Conservation (phyloP, 2,797 vertebrate species). For the Streptopelia turtur region DNA sequence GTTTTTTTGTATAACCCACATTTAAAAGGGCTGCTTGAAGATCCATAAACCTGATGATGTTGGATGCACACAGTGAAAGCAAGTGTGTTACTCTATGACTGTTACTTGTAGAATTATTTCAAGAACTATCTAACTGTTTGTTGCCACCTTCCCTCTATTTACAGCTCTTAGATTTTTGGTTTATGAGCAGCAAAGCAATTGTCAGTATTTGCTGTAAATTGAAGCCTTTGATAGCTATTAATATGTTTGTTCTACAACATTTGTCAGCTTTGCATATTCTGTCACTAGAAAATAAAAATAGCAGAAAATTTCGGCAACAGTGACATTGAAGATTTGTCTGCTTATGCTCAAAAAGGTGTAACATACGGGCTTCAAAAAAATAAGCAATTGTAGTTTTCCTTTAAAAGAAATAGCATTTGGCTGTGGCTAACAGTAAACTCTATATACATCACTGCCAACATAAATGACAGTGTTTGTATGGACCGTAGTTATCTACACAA, state of each 20-base stretch:
- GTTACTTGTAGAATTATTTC: constrained; percentile 24
- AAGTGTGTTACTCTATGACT: neutral
- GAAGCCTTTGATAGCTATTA: constrained; percentile 80
- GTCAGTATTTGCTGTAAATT: constrained; percentile 80
- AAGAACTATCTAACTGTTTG: constrained; percentile 7
- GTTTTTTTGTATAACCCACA: neutral
- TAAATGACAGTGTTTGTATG: neutral
- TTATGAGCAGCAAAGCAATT: constrained; percentile 78
- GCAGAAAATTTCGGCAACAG: constrained; percentile 66
- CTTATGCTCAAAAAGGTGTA: constrained; percentile 68
- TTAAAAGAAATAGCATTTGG: constrained; percentile 32
- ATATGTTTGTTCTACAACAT: constrained; percentile 75
- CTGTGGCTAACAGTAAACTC: constrained; percentile 25
- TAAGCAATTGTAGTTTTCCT: constrained; percentile 58
- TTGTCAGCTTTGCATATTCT: constrained; percentile 82
- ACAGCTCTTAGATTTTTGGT: constrained; percentile 67
- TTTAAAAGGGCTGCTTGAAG: neutral
- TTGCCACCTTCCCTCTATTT: constrained; percentile 61
- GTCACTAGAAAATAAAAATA: constrained; percentile 81
- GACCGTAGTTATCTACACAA: neutral
- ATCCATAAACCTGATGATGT: neutral
- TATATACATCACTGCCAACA: neutral
- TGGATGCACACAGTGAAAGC: neutral
- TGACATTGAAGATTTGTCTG: constrained; percentile 77
- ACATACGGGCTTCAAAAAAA: constrained; percentile 59